Percentiles rank a stretch among this genome's conserved stretches.
These are phyloP conservation scores for Eretmochelys imbricata DNA, from an alignment of 2,113 vertebrate genomes.

Conservation along the genomic window DNA sequence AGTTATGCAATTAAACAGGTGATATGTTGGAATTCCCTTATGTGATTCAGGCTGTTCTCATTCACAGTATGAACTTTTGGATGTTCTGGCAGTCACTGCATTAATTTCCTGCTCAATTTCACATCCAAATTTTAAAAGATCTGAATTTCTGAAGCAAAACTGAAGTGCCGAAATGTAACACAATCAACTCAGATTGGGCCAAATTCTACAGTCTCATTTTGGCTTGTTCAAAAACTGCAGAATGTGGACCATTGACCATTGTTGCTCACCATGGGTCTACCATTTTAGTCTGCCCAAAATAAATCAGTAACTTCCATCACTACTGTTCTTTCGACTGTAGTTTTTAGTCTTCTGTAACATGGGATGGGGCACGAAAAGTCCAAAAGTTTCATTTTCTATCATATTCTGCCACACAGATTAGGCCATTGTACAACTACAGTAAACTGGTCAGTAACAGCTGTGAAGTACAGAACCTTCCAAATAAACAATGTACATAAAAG, in stretches of 20 bases:
- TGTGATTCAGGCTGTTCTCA: not conserved
- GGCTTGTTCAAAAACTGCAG: not conserved
- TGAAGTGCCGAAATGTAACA: not conserved
- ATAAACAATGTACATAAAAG: not conserved
- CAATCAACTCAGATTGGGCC: not conserved
- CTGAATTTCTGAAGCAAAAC: not conserved
- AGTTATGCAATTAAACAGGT: slow-evolving; percentile 9
- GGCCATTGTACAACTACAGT: not conserved
- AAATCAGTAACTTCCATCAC: no score
- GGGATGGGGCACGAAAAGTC: not conserved
- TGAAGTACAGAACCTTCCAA: slow-evolving; percentile 17
- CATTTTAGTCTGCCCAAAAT: not conserved
- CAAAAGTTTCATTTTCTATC: not conserved
- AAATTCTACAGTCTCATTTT: not conserved
- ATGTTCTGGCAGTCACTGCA: slow-evolving; percentile 34
- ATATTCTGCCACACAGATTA: not conserved
- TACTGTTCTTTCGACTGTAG: not conserved
- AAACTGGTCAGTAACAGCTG: slow-evolving; percentile 15
- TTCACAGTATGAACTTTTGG: slow-evolving; percentile 4
- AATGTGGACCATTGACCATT: not conserved
- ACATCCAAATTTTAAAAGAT: not conserved
- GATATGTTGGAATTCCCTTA: slow-evolving; percentile 28
- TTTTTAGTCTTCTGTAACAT: not conserved
- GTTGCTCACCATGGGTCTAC: not conserved
- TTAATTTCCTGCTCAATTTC: slow-evolving; percentile 56